Evolutionary conservation across 2,797 vertebrate genomes (phyloP), one percentile per base, ranked within the genome.

Genomic region (Poeciliopsis infans): DNA sequence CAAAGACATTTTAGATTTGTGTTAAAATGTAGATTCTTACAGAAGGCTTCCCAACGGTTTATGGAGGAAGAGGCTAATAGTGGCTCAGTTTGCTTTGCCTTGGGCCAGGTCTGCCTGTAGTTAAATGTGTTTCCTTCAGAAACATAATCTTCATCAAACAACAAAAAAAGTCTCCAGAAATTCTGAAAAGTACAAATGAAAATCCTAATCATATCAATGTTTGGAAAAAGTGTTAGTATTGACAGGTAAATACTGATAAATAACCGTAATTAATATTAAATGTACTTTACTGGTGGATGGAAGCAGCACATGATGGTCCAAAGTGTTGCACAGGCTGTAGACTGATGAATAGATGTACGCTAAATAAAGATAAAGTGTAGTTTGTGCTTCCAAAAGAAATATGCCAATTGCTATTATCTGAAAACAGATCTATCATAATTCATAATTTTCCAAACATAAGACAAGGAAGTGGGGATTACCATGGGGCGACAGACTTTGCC

Each of bases 401-500:
- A 61, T 16, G 15, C 33, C 15, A 16, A 33, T 61, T 31, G 13
- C 7, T 53, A 31, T 59, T 16, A 31, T 59, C 13, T 59, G 12
- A 59, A 31, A 59, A 59, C 18, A 20, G 31, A 16, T 57, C n/a
- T 57, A 25, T 61, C 53, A n/a, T 31, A 10, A 74, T 70, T 39
- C 53, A 39, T 39, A 13, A 76, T 70, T 39, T 41, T 61, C 31
- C 43, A 74, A 31, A 15, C 70, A 59, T 18, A 55, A 77, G 36
- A 84, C 72, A 82, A 82, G 81, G 39, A 46, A 49, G 28, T 59
- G 10, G 28, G 73, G 66, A 59, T 72, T 49, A 79, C 59, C 61
- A 53, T 66, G 25, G 82, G 79, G 78, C 64, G 71, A 83, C 47
- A 82, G 31, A 61, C 28, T 16, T 53, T 85, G 71, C 64, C 7